A percentile compares a stretch with the other conserved stretches of the same genome.
phyloP scores from a whole-genome alignment of 2,113 vertebrate genomes.

The Alces alces region DNA sequence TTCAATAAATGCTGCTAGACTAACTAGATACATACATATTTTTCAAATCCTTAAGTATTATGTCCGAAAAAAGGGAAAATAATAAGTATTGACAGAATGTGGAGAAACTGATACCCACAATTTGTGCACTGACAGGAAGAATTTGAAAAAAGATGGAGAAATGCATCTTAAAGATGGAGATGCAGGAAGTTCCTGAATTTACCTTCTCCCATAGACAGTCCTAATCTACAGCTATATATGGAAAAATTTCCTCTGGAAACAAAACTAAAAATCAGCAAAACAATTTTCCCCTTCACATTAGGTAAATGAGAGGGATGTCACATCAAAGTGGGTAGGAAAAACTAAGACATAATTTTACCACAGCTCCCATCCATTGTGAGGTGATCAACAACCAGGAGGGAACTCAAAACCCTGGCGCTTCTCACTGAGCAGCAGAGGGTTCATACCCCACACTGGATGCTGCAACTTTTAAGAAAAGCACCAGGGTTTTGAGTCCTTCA shows the following conservation, averaged over 20 bases:
- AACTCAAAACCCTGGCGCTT: not conserved
- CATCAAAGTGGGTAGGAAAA: not conserved
- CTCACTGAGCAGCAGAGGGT: not conserved
- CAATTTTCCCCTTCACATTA: not conserved
- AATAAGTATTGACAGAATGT: not conserved
- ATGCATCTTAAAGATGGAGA: not conserved
- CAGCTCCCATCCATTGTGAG: not conserved
- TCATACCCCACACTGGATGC: not conserved
- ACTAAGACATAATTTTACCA: not conserved
- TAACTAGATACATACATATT: not conserved
- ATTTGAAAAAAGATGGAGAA: not conserved
- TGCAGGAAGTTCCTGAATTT: not conserved
- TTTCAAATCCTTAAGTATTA: not conserved
- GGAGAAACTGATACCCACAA: not conserved
- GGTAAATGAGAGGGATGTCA: not conserved
- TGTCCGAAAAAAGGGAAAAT: not conserved
- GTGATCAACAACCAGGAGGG: not conserved
- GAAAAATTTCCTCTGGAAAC: not conserved
- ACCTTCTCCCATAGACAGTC: not conserved
- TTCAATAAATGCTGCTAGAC: not conserved
- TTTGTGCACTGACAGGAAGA: not conserved
- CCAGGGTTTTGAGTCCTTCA: not conserved
- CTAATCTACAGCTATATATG: not conserved
- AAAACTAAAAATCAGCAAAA: not conserved
- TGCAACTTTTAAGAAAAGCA: not conserved